phyloP scores from a whole-genome alignment of 53 echinoderm and acorn worm genomes.

The Echinarachnius parma region DNA sequence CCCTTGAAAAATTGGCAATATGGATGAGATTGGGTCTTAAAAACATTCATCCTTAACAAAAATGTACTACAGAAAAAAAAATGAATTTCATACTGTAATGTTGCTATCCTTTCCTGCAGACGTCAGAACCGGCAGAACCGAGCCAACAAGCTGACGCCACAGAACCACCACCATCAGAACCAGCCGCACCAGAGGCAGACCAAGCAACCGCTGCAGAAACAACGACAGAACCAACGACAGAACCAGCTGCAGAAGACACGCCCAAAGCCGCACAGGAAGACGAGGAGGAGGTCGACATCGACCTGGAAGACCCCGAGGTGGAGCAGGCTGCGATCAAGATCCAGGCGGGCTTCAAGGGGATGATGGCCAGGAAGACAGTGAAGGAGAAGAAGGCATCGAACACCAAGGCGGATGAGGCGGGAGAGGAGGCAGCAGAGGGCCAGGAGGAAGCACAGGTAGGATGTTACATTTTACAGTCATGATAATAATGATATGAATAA shows the following conservation, averaged over 20 bases:
- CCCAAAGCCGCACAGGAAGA: not conserved
- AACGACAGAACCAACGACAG: slow-evolving; percentile 32
- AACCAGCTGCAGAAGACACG: not conserved
- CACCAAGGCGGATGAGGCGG: not conserved
- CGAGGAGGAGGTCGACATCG: slow-evolving; percentile 93
- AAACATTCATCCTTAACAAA: too few species aligned
- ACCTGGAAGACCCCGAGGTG: slow-evolving; percentile 88
- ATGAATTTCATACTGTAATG: too few species aligned
- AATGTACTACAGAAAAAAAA: too few species aligned
- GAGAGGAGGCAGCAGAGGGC: not conserved
- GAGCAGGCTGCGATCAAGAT: slow-evolving; percentile 84
- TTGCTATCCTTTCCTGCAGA: too few species aligned
- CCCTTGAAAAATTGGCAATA: too few species aligned
- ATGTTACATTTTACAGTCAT: not conserved
- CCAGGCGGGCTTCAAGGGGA: slow-evolving; percentile 71
- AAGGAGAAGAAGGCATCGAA: too few species aligned
- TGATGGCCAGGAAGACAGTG: slow-evolving; percentile 51
- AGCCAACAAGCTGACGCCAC: slow-evolving; percentile 22
- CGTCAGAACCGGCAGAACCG: slow-evolving; percentile 42
- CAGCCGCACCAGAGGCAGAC: slow-evolving; percentile 36
- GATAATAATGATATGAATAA: too few species aligned
- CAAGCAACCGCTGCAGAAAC: slow-evolving; percentile 34
- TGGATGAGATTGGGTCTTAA: too few species aligned
- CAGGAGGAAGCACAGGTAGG: slow-evolving; percentile 1
- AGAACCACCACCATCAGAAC: slow-evolving; percentile 19